Evolutionary conservation across 2,888 invertebrate species (phyloP).

Genomic region (Erebia palarica): DNA sequence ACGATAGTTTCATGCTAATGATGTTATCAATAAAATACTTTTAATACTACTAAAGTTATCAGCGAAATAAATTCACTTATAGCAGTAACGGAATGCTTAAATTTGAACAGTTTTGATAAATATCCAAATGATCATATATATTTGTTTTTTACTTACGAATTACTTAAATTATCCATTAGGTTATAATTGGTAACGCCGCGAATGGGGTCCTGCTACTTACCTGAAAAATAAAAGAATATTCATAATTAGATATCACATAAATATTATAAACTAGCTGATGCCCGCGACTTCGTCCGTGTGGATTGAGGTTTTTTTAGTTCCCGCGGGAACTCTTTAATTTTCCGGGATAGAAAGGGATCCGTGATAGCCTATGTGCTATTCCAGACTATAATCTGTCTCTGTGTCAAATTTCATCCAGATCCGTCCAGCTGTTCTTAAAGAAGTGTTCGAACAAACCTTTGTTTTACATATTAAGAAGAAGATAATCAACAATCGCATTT

Average conservation of each 20-base stretch:
- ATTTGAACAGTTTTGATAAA: background rate
- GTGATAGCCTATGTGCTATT: too few relatives aligned
- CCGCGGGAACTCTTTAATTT: too few relatives aligned
- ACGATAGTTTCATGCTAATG: constrained; percentile 39
- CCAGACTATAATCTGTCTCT: too few relatives aligned
- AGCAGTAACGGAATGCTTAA: background rate
- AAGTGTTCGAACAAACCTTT: too few relatives aligned
- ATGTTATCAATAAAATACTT: constrained; percentile 18
- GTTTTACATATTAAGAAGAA: too few relatives aligned
- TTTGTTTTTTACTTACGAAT: constrained; percentile 2
- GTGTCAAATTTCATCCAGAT: too few relatives aligned
- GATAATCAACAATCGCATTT: too few relatives aligned
- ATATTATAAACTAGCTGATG: background rate
- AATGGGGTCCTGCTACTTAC: constrained; percentile 46
- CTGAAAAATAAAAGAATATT: constrained; percentile 50
- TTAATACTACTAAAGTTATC: constrained; percentile 35
- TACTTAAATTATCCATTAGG: constrained; percentile 3
- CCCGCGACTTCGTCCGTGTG: too few relatives aligned
- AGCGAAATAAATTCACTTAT: constrained; percentile 10
- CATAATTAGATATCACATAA: constrained; percentile 13
- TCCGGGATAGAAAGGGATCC: too few relatives aligned
- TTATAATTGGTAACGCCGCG: background rate
- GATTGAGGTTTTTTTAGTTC: too few relatives aligned
- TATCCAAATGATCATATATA: background rate
- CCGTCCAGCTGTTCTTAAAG: too few relatives aligned